Evolutionary conservation across 2,888 invertebrate species (phyloP), one percentile per base, ranked within the genome.

Genomic region (Aradus depressus): DNA sequence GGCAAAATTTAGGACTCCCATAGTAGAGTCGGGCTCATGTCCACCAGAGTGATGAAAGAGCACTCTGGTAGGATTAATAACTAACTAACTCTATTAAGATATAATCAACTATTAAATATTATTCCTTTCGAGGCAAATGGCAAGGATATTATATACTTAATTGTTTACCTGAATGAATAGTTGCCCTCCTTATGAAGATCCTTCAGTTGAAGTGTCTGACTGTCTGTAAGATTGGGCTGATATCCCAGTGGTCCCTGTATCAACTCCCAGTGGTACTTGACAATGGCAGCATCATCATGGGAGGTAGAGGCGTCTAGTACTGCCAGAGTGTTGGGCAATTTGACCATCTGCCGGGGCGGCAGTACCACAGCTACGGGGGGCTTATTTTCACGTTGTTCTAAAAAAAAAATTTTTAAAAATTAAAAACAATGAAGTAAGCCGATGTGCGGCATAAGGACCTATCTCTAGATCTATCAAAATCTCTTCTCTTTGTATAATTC

Each of bases 211-310:
- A 95, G 71, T 1, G 90, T 92, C 2, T 86, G 80, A 0, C 80
- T 81, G 58, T 89, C 86, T 55, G 81, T 75, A 23, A 88, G 67
- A 45, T 79, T 79, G 0, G 89, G 84, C 62, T 87, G 82, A 68
- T 89, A 91, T 18, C 86, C 86, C 54, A 84, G 74, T 0, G 95
- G 95, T 0, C 90, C 89, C 50, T 84, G 81, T 28, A 87, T 84
- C 26, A 91, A 71, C 67, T 93, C 92, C 95, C 95, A 96, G 64
- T 86, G 86, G 80, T 88, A 95, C 1, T 80, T 79, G 59, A 82
- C 77, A 56, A 93, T 72, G 54, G 67, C 68, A 49, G 70, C 70
- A 63, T 76, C 75, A 63, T 75, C 85, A 31, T 75, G 79, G 62
- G 86, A 87, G 1, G 83, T 66, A 1, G 76, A 76, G 35, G 81